These are phyloP conservation scores for Aphaenogaster ashmeadi DNA, from an alignment of 1,140 invertebrate species.

Conservation along the genomic window DNA sequence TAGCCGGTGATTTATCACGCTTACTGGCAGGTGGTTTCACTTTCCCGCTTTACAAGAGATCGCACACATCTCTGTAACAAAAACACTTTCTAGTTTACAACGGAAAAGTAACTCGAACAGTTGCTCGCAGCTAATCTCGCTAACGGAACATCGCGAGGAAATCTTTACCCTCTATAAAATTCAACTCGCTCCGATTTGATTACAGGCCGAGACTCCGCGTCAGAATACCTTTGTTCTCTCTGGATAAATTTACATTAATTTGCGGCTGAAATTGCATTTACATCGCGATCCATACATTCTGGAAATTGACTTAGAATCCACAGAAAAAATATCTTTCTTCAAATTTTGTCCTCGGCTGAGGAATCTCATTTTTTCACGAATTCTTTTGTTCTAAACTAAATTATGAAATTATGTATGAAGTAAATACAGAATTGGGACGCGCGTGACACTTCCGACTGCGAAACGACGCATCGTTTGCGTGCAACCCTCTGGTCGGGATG, in stretches of 20 bases:
- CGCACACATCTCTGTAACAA: conserved; percentile 27
- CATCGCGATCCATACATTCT: neutral
- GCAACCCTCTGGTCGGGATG: neutral
- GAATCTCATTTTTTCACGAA: neutral
- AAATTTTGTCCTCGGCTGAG: neutral
- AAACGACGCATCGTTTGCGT: neutral
- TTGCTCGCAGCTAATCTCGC: neutral
- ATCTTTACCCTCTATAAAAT: neutral
- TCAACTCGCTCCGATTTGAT: neutral
- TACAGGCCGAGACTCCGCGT: neutral
- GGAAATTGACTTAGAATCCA: neutral
- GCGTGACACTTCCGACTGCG: neutral
- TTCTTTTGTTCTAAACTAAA: neutral
- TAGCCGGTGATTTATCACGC: conserved; percentile 43
- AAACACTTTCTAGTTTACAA: conserved; percentile 48
- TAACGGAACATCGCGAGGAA: neutral
- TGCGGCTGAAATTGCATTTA: neutral
- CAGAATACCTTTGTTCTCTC: neutral
- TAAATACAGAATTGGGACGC: neutral
- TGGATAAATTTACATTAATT: neutral
- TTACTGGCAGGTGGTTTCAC: conserved; percentile 21
- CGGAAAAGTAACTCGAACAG: neutral
- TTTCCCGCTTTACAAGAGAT: conserved; percentile 26
- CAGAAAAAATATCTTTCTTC: conserved; percentile 1
- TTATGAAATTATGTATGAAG: neutral